Evolutionary conservation across 2,888 invertebrate species (phyloP).

Genomic region (Mayetiola destructor): DNA sequence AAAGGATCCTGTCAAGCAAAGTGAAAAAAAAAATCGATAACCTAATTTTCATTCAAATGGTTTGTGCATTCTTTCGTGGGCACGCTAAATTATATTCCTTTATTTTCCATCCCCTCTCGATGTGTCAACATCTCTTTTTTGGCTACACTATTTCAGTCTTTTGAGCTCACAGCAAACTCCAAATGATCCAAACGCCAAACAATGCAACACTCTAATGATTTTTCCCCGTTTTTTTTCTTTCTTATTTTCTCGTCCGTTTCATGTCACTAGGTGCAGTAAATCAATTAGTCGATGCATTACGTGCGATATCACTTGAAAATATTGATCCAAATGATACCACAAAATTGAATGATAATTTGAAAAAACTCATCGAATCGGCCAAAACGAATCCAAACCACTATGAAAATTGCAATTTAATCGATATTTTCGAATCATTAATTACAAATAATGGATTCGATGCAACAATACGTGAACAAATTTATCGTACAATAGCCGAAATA

Average conservation of each 20-base stretch:
- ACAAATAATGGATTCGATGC: slow-evolving; percentile 26
- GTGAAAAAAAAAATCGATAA: neutral
- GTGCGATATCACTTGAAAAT: neutral
- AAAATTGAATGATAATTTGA: neutral
- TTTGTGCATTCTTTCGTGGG: neutral
- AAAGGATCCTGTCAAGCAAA: neutral
- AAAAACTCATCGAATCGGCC: neutral
- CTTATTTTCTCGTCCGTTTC: neutral
- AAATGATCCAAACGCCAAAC: neutral
- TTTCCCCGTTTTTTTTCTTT: neutral
- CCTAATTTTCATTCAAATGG: neutral
- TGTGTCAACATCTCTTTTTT: neutral
- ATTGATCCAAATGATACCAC: neutral
- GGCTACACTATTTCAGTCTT: no score
- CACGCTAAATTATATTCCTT: no score
- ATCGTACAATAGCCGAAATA: slow-evolving; percentile 50
- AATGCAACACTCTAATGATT: neutral
- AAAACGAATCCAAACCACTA: neutral
- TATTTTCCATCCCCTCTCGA: neutral
- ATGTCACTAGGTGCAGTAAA: neutral
- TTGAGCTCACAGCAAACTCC: neutral
- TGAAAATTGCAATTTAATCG: slow-evolving; percentile 4
- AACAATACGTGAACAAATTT: slow-evolving; percentile 48
- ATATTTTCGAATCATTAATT: slow-evolving; percentile 7
- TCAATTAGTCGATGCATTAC: neutral